Conservation (phyloP, 2,113 vertebrate species). For the Cranoglanis bouderius region DNA sequence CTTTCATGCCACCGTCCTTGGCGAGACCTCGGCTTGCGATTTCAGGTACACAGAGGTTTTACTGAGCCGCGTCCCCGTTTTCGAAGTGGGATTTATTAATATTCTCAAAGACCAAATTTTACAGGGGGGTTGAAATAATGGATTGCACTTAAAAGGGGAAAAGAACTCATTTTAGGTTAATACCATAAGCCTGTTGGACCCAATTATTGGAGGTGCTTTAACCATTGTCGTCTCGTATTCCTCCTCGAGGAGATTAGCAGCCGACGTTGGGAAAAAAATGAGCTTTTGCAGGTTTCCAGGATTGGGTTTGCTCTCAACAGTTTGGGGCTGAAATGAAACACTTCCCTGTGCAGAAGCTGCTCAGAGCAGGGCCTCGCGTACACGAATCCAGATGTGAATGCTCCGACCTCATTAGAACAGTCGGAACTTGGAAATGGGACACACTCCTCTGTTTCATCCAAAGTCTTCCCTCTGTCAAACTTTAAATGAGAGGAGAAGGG, state of each 20-base stretch:
- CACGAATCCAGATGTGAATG: conserved; percentile 62
- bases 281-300: conserved; percentile 69
- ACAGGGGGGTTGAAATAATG: conserved; percentile 80
- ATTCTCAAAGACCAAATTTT: conserved; percentile 77
- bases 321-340: conserved; percentile 74
- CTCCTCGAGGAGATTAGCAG: conserved; percentile 81
- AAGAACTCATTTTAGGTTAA: conserved; percentile 82
- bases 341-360: conserved; percentile 56
- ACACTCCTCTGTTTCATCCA: conserved; percentile 24
- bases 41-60: conserved; percentile 85
- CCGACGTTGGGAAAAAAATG: conserved; percentile 49
- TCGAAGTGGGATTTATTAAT: conserved; percentile 75
- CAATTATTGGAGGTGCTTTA: conserved; percentile 83
- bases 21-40: conserved; percentile 85
- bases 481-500: conserved; percentile 10
- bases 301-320: conserved; percentile 64
- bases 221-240: conserved; percentile 78
- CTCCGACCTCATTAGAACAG: conserved; percentile 77
- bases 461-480: conserved; percentile 18
- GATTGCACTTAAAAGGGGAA: conserved; percentile 78
- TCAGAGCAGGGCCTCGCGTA: conserved; percentile 18
- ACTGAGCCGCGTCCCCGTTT: conserved; percentile 61
- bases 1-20: conserved; percentile 87
- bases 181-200: conserved; percentile 83
- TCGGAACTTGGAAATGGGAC: conserved; percentile 71